Evolutionary conservation across 2,888 invertebrate species (phyloP), one percentile per base, ranked within the genome.

Genomic region (Leptarthrus brevirostris): DNA sequence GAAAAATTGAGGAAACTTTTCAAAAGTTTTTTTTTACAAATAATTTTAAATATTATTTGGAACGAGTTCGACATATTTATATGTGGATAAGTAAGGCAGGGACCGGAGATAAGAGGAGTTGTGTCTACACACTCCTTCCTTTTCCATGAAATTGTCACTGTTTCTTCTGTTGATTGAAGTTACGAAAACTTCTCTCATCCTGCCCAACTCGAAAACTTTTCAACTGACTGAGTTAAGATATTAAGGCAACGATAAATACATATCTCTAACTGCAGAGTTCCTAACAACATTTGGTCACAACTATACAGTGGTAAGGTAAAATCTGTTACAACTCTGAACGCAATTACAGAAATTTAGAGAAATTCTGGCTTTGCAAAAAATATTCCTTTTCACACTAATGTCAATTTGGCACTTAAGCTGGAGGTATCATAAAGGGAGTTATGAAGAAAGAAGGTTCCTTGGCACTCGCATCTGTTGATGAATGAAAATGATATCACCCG

Each of bases 1-100:
- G 44, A 66, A 66, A 52, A 66, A 66, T 66, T 66, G 64, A 66
- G 18, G 18, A 16, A 40, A 58, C 34, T 66, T 66, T 47, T 22
- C 47, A 47, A 66, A 66, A 52, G 6, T 52, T 22, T 18, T 52
- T 52, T 12, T 3, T 30, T 3, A n/a, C 6, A 47, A n/a, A 34
- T 36, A 61, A 40, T 40, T 47, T 47, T 66, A 66, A 66, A 47
- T 24, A 66, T 26, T 44, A 14, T 24, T 47, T 36, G 47, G 47
- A 66, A 24, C 14, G 47, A 12, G 1, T 22, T 47, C 5, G 64
- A 47, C 16, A 16, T 47, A 66, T 26, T 66, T 47, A 16, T 40
- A 3, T 16, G 61, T 18, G 14, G 44, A 47, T 36, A 66, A 18
- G n/a, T n/a, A n/a, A n/a, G n/a, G n/a, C n/a, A n/a, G n/a, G n/a